Evolutionary conservation across 2,113 vertebrate species (phyloP), one percentile per base, ranked within the genome.

Genomic region (Serilophus lunatus): DNA sequence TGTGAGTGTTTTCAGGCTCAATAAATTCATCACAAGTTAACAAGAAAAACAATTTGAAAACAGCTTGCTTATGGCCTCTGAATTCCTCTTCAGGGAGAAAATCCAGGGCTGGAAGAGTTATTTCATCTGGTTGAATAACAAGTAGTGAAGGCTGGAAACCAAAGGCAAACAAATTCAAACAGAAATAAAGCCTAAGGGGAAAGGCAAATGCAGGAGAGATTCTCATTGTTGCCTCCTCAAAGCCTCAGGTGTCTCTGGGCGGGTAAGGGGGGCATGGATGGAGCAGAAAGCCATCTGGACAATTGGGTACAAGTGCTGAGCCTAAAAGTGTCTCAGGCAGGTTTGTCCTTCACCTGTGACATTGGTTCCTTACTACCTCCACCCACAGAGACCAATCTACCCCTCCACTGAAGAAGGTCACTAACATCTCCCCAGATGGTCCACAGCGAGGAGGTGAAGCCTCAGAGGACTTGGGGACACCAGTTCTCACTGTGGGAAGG

Each of bases 31-130:
- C 17, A 7, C 29, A 74, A 47, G 29, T 80, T 86, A 85, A 86
- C 40, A 72, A 40, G 61, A 75, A 90, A 87, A 96, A 35, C 33
- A 94, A 45, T 76, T 51, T 92, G 75, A 72, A 80, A 95, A 72
- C 25, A 90, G 7, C 65, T 76, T 82, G 25, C 29, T 72, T 88
- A 36, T 64, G 82, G 66, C 25, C 53, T 90, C 42, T 29, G 35
- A 90, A 72, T 82, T 92, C n/a, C 50, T 76, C 53, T 75, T 72
- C 6, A 7, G 40, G 54, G 63, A 93, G 53, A 79, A 95, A 90
- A 93, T 76, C 22, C 54, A 57, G 42, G 24, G 31, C n/a, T 12
- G 3, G 42, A 87, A 76, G 33, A 80, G 31, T 76, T 89, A 60
- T 76, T 96, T 90, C 87, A 79, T 88, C 53, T 22, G 45, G 17